These are phyloP conservation scores for Hyposoter didymator DNA, from an alignment of 2,888 invertebrate species.

Conservation along the genomic window DNA sequence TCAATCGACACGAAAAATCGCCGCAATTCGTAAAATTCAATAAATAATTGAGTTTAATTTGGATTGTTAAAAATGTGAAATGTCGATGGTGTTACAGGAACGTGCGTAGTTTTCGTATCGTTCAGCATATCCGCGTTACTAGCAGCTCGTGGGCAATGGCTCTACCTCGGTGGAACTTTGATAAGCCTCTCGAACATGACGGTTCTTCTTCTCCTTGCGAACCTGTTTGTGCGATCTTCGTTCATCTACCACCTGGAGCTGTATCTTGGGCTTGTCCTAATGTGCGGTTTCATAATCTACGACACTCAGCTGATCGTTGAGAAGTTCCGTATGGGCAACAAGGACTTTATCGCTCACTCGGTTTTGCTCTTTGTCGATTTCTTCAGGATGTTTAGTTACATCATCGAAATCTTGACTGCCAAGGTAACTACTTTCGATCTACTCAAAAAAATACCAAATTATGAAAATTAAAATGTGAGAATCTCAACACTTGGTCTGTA, in stretches of 20 bases:
- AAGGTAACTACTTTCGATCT: conserved; percentile 87
- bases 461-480: background rate
- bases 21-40: too few species aligned
- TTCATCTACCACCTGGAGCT: conserved; percentile 93
- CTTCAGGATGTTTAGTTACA: conserved; percentile 95
- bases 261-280: conserved; percentile 94
- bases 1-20: too few species aligned
- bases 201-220: conserved; percentile 91
- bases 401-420: conserved; percentile 95
- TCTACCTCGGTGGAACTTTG: conserved; percentile 95
- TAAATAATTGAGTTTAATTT: background rate
- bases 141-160: conserved; percentile 94
- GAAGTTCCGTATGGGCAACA: conserved; percentile 95
- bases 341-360: conserved; percentile 96
- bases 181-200: conserved; percentile 93
- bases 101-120: conserved; percentile 95
- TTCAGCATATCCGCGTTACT: conserved; percentile 95
- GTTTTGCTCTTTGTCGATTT: conserved; percentile 98
- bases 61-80: background rate
- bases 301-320: conserved; percentile 99
- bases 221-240: conserved; percentile 94
- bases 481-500: too few species aligned
- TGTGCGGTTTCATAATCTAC: conserved; percentile 98
- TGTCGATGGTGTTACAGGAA: conserved; percentile 83
- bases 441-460: background rate